Evolutionary conservation across 2,888 invertebrate genomes (phyloP), one percentile per base, ranked within the genome.

Genomic region (Lasius fuliginosus): DNA sequence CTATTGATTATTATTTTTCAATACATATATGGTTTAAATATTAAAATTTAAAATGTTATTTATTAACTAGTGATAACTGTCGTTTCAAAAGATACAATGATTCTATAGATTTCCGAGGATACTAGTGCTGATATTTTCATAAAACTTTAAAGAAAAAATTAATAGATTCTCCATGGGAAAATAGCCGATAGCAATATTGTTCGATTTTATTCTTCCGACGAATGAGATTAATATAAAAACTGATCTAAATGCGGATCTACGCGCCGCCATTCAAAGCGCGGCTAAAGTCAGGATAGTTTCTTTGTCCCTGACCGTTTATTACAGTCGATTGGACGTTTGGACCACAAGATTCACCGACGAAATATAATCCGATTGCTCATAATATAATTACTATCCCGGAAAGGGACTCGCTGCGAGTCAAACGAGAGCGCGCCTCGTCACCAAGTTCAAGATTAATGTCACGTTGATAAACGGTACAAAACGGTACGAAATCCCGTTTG

Each of bases 321-420:
- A 86, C 88, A 79, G 73, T 71, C 77, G 91, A 92, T 90, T 85
- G 89, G 84, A 83, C 79, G 71, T 27, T 82, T 73, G 42, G 83
- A 68, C 69, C 60, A 81, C 68, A 74, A 69, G 67, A 65, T 67
- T 84, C 81, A 77, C 82, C 88, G 85, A 77, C 60, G 42, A 65
- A n/a, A n/a, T n/a, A n/a, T 91, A 90, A 92, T 92, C 88, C 81
- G 83, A 91, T 91, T 88, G 62, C 84, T 85, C 85, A 83, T 86
- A 82, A 82, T 85, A 65, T 88, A 89, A 92, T 92, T 92, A 90
- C 87, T 85, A 83, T 84, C 40, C 64, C 33, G 58, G 69, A 85
- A 79, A 62, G 60, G 23, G 82, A 74, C 58, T 75, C 65, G 68
- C 69, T 60, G 46, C 56, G 69, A 74, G 60, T 75, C 71, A 84